A percentile compares a stretch with the other conserved stretches of the same genome.
Evolutionary conservation across 2,888 invertebrate genomes (phyloP).

Genomic region (Cactoblastis cactorum): DNA sequence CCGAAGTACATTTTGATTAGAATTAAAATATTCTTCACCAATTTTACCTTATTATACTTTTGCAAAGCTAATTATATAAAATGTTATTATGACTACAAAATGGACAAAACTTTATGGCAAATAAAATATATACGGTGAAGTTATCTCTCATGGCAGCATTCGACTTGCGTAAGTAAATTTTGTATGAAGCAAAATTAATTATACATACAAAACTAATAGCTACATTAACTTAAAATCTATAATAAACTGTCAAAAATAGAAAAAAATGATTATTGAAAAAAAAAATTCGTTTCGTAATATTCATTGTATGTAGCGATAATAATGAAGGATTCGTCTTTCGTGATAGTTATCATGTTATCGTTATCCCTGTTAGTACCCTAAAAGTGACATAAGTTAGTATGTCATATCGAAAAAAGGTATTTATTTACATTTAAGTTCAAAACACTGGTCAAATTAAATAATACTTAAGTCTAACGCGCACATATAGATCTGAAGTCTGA

Average conservation of each 20-base stretch:
- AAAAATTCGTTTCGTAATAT: slow-evolving; percentile 24
- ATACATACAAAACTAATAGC: slow-evolving; percentile 17
- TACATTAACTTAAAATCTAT: slow-evolving; percentile 21
- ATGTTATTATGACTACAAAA: slow-evolving; percentile 38
- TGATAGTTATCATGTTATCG: not conserved
- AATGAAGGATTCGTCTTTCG: not conserved
- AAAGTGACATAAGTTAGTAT: slow-evolving; percentile 1
- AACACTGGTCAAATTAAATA: slow-evolving; percentile 7
- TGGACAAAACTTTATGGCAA: slow-evolving; percentile 37
- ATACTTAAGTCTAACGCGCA: not conserved
- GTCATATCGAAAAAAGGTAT: slow-evolving; percentile 11
- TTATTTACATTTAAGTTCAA: slow-evolving; percentile 10
- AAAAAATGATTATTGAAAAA: slow-evolving; percentile 16
- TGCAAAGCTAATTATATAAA: slow-evolving; percentile 25
- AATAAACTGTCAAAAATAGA: slow-evolving; percentile 16
- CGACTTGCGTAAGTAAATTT: slow-evolving; percentile 20
- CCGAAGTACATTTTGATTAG: slow-evolving; percentile 37
- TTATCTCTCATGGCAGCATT: slow-evolving; percentile 24
- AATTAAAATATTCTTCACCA: slow-evolving; percentile 18
- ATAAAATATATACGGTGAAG: slow-evolving; percentile 30
- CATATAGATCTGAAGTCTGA: not conserved
- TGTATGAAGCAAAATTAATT: slow-evolving; percentile 21
- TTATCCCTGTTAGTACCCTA: slow-evolving; percentile 8
- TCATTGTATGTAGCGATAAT: slow-evolving; percentile 19
- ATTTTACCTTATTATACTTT: slow-evolving; percentile 14